Base-by-base conservation (phyloP, 2,113 vertebrate genomes). In the Serinus canaria region DNA sequence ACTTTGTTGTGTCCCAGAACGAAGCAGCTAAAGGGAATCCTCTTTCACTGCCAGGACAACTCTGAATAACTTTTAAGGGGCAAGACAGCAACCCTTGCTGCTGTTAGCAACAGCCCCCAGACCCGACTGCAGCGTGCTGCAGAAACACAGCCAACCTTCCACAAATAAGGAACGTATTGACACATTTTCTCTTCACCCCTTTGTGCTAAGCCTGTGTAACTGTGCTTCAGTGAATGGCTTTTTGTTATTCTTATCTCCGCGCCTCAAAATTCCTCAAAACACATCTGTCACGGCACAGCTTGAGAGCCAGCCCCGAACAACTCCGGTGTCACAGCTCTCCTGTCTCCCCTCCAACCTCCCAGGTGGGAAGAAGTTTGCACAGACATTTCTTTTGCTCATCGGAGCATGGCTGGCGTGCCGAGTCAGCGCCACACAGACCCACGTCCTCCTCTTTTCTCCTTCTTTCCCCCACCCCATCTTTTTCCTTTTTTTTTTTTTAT, bases 211-310 rank as follows among this genome's bases (percentile, higher is more conserved):
- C 67, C 66, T 92, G 46, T 90, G 75, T 87, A 96, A 91, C 15
- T 81, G 76, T 24, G 52, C 90, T 64, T 67, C 13, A 11, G 74
- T 92, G 96, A 97, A 95, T 87, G 80, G 37, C 52, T 79, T 94
- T 97, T 97, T 97, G 90, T 97, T 97, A 92, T 96, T 94, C 93
- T 91, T 96, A 96, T 96, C 96, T 96, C 95, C 59, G 69, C 35
- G 88, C 91, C 92, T 96, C 90, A 72, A 69, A 94, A 95, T 97
- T 95, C 95, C 95, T 95, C 91, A 94, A 93, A 97, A 97, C 88
- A 74, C 92, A 90, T 96, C 96, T 96, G 97, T 96, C 95, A 92
- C 70, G 49, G 95, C 94, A 90, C 94, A 97, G 90, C 95, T 90
- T 87, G 91, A 92, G 67, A 87, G 79, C 81, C 74, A 70, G 87